Conservation (phyloP, 2,113 vertebrate genomes). For the Marmota monax region DNA sequence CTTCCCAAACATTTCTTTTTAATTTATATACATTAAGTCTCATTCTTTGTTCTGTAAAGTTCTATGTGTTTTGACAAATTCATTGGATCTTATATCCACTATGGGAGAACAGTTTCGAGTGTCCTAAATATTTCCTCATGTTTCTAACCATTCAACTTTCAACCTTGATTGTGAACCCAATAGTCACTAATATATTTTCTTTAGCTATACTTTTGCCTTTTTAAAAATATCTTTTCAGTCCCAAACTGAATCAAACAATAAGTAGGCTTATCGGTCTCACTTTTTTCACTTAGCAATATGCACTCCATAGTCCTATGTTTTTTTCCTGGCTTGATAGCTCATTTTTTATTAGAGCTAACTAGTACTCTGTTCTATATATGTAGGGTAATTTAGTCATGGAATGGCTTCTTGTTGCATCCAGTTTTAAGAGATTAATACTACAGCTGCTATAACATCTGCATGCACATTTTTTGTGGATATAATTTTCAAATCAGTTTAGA, state of each 20-base stretch:
- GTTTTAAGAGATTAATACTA: neutral
- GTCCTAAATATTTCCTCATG: neutral
- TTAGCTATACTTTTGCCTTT: neutral
- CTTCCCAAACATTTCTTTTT: neutral
- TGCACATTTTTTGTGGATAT: neutral
- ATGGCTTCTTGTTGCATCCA: neutral
- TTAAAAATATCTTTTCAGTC: neutral
- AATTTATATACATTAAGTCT: neutral
- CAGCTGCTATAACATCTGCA: neutral
- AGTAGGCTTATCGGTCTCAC: neutral
- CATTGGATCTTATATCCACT: neutral
- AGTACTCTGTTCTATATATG: neutral
- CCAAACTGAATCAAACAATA: neutral
- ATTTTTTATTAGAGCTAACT: neutral
- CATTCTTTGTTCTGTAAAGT: neutral
- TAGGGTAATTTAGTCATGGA: neutral
- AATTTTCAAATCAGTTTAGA: neutral
- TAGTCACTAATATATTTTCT: neutral
- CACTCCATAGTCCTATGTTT: neutral
- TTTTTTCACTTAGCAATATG: neutral
- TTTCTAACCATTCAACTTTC: neutral
- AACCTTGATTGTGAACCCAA: neutral
- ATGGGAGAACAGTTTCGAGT: neutral
- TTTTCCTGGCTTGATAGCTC: neutral
- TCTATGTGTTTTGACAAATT: neutral